phyloP scores from a whole-genome alignment of 2,113 vertebrate genomes.

The Speoplatyrhinus poulsoni region DNA sequence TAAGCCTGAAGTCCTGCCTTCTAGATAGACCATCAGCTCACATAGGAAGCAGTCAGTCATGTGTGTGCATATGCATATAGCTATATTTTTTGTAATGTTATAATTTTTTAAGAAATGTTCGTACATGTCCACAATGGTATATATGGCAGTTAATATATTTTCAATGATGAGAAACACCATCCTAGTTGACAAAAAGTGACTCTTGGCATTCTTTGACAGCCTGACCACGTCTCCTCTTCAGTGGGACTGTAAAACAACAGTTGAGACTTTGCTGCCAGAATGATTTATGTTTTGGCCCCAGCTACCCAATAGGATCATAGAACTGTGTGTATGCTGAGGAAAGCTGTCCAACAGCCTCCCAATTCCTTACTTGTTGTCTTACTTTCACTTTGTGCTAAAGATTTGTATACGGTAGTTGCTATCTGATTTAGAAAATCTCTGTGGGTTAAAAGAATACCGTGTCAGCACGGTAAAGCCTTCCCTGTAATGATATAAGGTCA shows the following conservation, averaged over 20 bases:
- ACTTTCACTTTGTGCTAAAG: slow-evolving; percentile 8
- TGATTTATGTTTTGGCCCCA: slow-evolving; percentile 12
- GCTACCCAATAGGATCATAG: slow-evolving; percentile 2
- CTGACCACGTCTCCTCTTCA: not conserved
- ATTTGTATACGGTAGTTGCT: not conserved
- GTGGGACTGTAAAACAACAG: not conserved
- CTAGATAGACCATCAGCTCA: slow-evolving; percentile 33
- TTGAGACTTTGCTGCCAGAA: not conserved
- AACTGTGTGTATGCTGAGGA: slow-evolving; percentile 23
- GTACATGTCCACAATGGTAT: not conserved
- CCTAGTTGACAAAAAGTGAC: not conserved
- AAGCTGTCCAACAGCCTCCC: slow-evolving; percentile 9
- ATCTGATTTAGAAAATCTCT: slow-evolving; percentile 8
- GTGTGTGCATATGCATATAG: slow-evolving; percentile 15
- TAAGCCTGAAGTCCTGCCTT: slow-evolving; percentile 7
- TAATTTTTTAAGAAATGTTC: not conserved
- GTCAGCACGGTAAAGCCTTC: slow-evolving; percentile 11
- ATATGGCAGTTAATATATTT: too few species aligned
- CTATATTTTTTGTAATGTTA: slow-evolving; percentile 12
- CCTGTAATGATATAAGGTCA: slow-evolving; percentile 46
- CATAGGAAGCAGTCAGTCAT: slow-evolving; percentile 15
- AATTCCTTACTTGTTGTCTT: slow-evolving; percentile 13
- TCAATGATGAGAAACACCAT: too few species aligned
- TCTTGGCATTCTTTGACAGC: slow-evolving; percentile 3
- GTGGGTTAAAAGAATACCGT: slow-evolving; percentile 1